A percentile compares a stretch with the other conserved stretches of the same genome.
Conservation (phyloP, 2,888 invertebrate genomes). For the Athalia circularis region DNA sequence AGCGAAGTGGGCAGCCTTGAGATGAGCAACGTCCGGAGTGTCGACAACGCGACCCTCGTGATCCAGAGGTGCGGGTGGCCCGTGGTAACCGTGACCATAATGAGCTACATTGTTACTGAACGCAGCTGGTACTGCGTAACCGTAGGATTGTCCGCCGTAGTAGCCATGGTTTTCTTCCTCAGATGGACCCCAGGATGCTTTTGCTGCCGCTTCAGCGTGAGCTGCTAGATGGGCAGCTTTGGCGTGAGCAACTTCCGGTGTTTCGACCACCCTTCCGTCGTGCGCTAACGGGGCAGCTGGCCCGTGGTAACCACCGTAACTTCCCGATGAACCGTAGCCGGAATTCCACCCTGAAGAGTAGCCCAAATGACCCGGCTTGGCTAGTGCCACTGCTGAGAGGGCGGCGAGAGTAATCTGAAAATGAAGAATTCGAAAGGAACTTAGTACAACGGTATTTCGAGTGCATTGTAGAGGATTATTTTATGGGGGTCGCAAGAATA, state of each 20-base stretch:
- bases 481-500: background rate
- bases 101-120: constrained; percentile 50
- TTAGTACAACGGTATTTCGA: background rate
- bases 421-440: background rate
- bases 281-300: constrained; percentile 43
- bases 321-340: background rate
- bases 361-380: constrained; percentile 42
- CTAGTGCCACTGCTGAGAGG: constrained; percentile 37
- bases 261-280: constrained; percentile 44
- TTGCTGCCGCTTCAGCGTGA: constrained; percentile 43
- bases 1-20: constrained; percentile 45
- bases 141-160: constrained; percentile 20
- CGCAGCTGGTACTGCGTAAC: constrained; percentile 43
- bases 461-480: too few species aligned
- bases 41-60: constrained; percentile 51
- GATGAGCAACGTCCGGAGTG: constrained; percentile 41
- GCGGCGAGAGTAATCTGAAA: constrained; percentile 46
- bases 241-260: constrained; percentile 45
- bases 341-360: constrained; percentile 6
- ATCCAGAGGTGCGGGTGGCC: constrained; percentile 54
- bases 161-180: constrained; percentile 26
- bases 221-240: constrained; percentile 46
- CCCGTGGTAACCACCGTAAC: constrained; percentile 45
- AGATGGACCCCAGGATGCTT: constrained; percentile 38
- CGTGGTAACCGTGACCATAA: constrained; percentile 53